Evolutionary conservation across 1,140 invertebrate genomes (phyloP).

Genomic region (Anastatus disparis): DNA sequence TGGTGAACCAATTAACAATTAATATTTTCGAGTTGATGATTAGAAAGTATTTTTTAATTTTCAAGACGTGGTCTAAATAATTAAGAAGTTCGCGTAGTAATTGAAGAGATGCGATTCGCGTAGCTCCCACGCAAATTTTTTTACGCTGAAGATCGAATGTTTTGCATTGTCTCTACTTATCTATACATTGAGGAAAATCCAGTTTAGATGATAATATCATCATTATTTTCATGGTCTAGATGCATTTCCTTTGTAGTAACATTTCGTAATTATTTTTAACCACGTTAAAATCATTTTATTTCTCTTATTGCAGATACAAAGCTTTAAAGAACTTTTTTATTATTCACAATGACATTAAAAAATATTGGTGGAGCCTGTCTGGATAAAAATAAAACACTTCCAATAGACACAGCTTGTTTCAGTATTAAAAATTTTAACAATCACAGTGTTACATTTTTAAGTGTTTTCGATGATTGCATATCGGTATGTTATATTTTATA

Average conservation of each 20-base stretch:
- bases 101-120: too few species aligned
- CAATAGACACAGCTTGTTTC: constrained; percentile 67
- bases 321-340: not conserved
- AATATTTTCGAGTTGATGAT: not conserved
- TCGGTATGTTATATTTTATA: constrained; percentile 45
- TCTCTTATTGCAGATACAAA: not conserved
- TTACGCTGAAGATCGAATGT: not conserved
- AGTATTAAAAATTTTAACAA: constrained; percentile 60
- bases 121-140: too few species aligned
- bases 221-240: not conserved
- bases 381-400: constrained; percentile 48
- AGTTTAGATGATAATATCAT: too few species aligned
- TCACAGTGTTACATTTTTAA: constrained; percentile 53
- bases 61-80: not conserved
- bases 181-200: not conserved
- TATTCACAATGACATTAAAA: constrained; percentile 46
- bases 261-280: not conserved
- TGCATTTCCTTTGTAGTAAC: not conserved
- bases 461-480: constrained; percentile 61
- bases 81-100: too few species aligned
- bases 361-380: constrained; percentile 41
- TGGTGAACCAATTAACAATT: not conserved
- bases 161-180: too few species aligned
- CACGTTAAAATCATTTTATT: not conserved
- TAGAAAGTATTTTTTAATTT: not conserved